Evolutionary conservation across 2,888 invertebrate species (phyloP), one percentile per base, ranked within the genome.

Genomic region (Epiblema foenella): DNA sequence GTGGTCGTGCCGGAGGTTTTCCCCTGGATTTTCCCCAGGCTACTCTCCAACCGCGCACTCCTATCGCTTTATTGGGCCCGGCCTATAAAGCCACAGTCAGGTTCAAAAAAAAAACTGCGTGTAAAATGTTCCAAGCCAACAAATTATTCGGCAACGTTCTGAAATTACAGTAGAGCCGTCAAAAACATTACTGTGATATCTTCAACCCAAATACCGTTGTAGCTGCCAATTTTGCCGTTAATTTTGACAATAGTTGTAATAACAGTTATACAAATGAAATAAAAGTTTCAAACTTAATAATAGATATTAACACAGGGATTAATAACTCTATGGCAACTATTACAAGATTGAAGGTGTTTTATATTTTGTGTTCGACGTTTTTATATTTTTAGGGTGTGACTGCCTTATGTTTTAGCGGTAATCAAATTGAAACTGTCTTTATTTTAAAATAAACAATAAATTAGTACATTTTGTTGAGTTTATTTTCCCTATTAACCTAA

Each of bases 221-320:
- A 3, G 60, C 66, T 66, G 70, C 70, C 66, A 71, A 66, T 62
- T 71, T 70, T 46, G 33, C 37, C 49, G 60, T 60, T 66, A 37
- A 60, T 49, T 70, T 52, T 65, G 69, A 33, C 65, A 59, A 59
- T 58, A n/a, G 39, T 18, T 18, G 29, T 39, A 56, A 51, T 69
- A 64, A 65, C 42, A 33, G 42, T 52, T 68, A 29, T n/a, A 18
- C 15, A 18, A 33, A 5, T 12, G 11, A 12, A 42, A 15, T 15
- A 42, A n/a, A 46, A 46, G 42, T 33, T 33, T 33, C 8, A 33
- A 29, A 33, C 33, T 0, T 7, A 33, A 33, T 33, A 33, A 46
- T 8, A n/a, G n/a, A 12, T 46, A 0, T 33, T 8, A 7, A 46
- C 15, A 46, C n/a, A n/a, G 42, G 5, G 42, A 46, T n/a, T 46